Base-by-base conservation (phyloP, 2,888 invertebrate species). In the Rhabditophanes sp. region DNA sequence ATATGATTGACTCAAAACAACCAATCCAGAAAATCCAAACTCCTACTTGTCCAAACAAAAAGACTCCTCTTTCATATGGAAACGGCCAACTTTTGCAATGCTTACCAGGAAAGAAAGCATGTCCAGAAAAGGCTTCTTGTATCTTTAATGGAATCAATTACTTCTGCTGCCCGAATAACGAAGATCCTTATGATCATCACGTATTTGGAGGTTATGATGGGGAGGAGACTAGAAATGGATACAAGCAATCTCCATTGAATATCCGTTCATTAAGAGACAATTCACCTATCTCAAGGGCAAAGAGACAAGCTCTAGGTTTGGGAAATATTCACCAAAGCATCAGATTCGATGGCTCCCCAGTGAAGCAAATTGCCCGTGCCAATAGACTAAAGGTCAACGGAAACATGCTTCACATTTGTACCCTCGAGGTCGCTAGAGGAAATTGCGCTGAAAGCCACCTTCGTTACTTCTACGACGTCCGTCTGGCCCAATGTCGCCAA, bases 131-230 rank as follows among this genome's bases (percentile, higher is more conserved):
- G 27, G 50, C 58, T 3, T 54, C 53, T 9, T 62, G 62, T 44
- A 61, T 52, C 40, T 62, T 62, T 56, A 62, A 62, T 42, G 62
- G 62, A 29, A 34, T 62, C 35, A 58, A 62, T 42, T 62, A 48
- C 51, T 57, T 54, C 48, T 62, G 62, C 33, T 62, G 62, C 22
- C 62, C 63, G 26, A 57, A 60, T 26, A 48, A 45, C 18, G 48
- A 42, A 16, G 59, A 61, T 45, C 61, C 61, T 14, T 61, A 61
- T 44, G 62, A 63, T 31, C 50, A 53, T 35, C 61, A 51, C 37
- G 36, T 53, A 11, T 51, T 56, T 28, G 54, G 53, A 18, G 49
- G 58, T 31, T 60, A 58, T 33, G 57, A 53, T 29, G 58, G 59
- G 15, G 58, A 58, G 22, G 58, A 58, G 37, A 39, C 47, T 7